These are phyloP conservation scores for Ephialtes manifestator DNA, from an alignment of 2,888 invertebrate genomes.

Conservation along the genomic window DNA sequence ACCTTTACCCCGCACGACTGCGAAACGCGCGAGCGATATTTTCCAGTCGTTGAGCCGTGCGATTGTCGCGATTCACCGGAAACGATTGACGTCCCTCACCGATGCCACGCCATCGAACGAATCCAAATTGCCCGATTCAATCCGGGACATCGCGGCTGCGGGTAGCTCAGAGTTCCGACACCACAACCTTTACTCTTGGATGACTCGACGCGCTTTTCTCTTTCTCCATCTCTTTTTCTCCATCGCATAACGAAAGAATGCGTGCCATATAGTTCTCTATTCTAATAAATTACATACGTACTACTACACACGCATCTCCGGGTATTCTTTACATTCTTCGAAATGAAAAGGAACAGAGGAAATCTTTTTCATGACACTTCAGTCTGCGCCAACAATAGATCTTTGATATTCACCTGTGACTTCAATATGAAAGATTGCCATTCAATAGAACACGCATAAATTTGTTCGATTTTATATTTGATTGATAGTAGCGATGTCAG, in stretches of 20 bases:
- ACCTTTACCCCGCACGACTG: constrained; percentile 15
- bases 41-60: constrained; percentile 71
- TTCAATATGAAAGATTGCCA: background rate
- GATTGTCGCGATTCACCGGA: constrained; percentile 76
- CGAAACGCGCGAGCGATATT: constrained; percentile 64
- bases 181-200: constrained; percentile 21
- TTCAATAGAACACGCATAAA: background rate
- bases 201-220: constrained; percentile 30
- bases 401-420: constrained; percentile 5
- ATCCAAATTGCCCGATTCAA: constrained; percentile 62
- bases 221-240: constrained; percentile 6
- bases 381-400: background rate
- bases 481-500: background rate
- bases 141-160: constrained; percentile 22
- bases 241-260: constrained; percentile 24
- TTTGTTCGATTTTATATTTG: background rate
- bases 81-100: constrained; percentile 74
- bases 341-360: constrained; percentile 17
- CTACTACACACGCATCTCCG: background rate
- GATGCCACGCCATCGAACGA: constrained; percentile 40
- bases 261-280: constrained; percentile 29
- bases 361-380: constrained; percentile 10
- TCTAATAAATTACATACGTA: constrained; percentile 44
- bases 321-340: background rate
- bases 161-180: constrained; percentile 28